Base-by-base conservation (phyloP, 2,888 invertebrate species). In the Lepidocyrtoides sp. region DNA sequence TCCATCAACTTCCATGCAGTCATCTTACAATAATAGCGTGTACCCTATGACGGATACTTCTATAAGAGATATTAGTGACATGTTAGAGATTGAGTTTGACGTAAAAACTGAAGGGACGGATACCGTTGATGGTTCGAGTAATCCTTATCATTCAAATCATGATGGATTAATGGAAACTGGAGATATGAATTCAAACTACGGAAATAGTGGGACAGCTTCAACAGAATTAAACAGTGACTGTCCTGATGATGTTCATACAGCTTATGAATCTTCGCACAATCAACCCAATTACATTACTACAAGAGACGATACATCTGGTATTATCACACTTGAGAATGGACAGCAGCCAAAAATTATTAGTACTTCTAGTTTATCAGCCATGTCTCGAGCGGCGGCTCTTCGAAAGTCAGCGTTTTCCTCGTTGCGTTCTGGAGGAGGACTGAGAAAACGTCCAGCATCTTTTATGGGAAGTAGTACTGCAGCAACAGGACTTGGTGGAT, bases 11-110 rank as follows among this genome's bases (percentile, higher is more conserved):
- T 5, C 66, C 14, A 5, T 17, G 23, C 26, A 69, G 7, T 10
- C 29, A n/a, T 44, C 48, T n/a, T 29, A 54, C 41, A 41, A 17
- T 12, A 51, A n/a, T n/a, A n/a, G 12, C 14, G 2, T 20, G 5
- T 41, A 57, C 23, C 12, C 41, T 23, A 14, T 23, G 10, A 66
- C 41, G 4, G 83, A 36, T 36, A 14, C 48, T 48, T 23, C 57
- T 20, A 86, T 86, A 5, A 26, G 66, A 20, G 79, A 79, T 51
- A 87, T 87, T 51, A 36, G 48, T 66, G 87, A 87, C 10, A 44
- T 87, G 48, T 23, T 87, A 10, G 66, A 87, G 51, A 87, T 87
- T 32, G 87, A 87, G 32, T 85, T 85, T 32, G 85, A 85, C 26
- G 75, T 87, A 2, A 87, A 87, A 20, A 10, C 54, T 12, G 79